Percentiles rank a stretch among this genome's conserved stretches.
Conservation (phyloP, 2,113 vertebrate genomes). For the Aptenodytes forsteri region DNA sequence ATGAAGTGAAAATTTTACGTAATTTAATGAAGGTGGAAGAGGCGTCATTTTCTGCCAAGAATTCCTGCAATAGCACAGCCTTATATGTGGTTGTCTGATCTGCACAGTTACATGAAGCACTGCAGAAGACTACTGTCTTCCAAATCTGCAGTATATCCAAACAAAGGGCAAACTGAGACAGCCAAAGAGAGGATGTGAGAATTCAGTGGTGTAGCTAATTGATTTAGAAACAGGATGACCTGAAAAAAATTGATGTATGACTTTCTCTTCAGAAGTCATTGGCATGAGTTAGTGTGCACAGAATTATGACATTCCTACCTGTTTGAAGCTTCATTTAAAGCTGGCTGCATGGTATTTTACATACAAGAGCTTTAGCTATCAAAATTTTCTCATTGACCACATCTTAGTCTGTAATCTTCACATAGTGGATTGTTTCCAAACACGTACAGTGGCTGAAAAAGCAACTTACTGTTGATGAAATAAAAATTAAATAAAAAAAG, state of each 20-base stretch:
- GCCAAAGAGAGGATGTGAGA: not conserved
- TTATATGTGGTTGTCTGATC: not conserved
- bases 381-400: not conserved
- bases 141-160: not conserved
- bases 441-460: not conserved
- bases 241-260: not conserved
- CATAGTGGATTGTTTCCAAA: not conserved
- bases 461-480: not conserved
- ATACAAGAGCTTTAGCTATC: not conserved
- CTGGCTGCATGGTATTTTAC: not conserved
- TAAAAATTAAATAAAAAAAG: not conserved
- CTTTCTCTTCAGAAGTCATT: not conserved
- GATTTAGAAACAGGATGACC: not conserved
- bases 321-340: not conserved
- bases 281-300: not conserved
- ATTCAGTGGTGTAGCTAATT: not conserved
- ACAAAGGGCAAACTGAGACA: not conserved
- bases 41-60: not conserved
- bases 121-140: not conserved
- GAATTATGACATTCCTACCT: not conserved
- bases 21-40: not conserved
- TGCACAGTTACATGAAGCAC: not conserved
- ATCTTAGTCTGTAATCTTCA: not conserved
- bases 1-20: not conserved
- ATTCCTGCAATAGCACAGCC: not conserved